Evolutionary conservation across 2,888 invertebrate genomes (phyloP).

Genomic region (Zaprionus obscuricornis): DNA sequence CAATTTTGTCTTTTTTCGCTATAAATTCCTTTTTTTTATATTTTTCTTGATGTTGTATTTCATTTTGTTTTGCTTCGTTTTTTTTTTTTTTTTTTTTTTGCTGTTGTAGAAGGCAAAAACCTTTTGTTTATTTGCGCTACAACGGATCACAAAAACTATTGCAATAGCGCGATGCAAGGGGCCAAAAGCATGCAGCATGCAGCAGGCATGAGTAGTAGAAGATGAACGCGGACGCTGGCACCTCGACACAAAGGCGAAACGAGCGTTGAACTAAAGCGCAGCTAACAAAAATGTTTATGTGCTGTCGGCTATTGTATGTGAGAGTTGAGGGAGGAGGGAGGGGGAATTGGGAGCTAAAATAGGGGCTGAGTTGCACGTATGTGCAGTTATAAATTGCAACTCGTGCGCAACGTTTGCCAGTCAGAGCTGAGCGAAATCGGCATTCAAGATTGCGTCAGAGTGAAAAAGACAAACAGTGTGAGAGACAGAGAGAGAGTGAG

Average conservation of each 20-base stretch:
- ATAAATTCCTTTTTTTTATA: background rate
- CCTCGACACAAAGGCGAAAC: slow-evolving; percentile 56
- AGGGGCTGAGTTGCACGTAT: slow-evolving; percentile 53
- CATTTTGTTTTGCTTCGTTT: slow-evolving; percentile 43
- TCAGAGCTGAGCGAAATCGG: slow-evolving; percentile 35
- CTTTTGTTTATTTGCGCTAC: slow-evolving; percentile 74
- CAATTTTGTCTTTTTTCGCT: slow-evolving; percentile 11
- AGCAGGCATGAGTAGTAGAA: slow-evolving; percentile 7
- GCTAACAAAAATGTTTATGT: slow-evolving; percentile 73
- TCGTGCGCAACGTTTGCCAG: slow-evolving; percentile 61
- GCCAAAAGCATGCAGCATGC: slow-evolving; percentile 2
- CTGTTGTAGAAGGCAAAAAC: slow-evolving; percentile 43
- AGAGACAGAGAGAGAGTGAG: background rate
- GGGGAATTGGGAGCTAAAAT: slow-evolving; percentile 1
- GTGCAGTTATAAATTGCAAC: slow-evolving; percentile 72
- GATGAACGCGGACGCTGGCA: slow-evolving; percentile 43
- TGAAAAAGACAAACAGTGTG: background rate
- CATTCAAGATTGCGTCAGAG: slow-evolving; percentile 26
- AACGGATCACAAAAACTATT: slow-evolving; percentile 68
- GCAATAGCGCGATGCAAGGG: slow-evolving; percentile 31
- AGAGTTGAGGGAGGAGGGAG: background rate
- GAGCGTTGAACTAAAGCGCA: slow-evolving; percentile 55
- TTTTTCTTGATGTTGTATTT: slow-evolving; percentile 56
- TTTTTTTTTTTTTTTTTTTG: slow-evolving; percentile 36
- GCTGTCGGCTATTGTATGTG: slow-evolving; percentile 30